Evolutionary conservation across 2,888 invertebrate species (phyloP).

Genomic region (Eudasyphora cyanicolor): DNA sequence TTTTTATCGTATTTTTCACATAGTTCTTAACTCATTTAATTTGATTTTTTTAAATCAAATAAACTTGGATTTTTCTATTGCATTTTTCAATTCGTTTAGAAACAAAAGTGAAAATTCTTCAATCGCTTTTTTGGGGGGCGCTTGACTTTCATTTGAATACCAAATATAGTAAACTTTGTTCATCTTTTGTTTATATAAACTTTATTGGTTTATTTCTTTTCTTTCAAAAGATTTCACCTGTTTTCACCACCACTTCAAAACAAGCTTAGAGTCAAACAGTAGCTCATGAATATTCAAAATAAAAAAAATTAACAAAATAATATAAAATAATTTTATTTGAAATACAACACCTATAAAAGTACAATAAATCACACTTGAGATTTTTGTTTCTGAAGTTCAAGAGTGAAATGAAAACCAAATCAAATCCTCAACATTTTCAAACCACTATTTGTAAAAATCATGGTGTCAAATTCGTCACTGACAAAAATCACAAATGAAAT

Average conservation of each 20-base stretch:
- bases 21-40: no score
- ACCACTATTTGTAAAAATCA: neutral
- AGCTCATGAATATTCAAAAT: slow-evolving; percentile 31
- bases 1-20: no score
- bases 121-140: neutral
- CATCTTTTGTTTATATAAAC: neutral
- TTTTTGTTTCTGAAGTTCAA: slow-evolving; percentile 37
- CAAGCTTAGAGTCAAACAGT: slow-evolving; percentile 2
- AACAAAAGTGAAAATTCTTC: no score
- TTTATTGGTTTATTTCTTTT: neutral
- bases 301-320: neutral
- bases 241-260: slow-evolving; percentile 8
- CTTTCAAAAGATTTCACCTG: slow-evolving; percentile 38
- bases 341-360: slow-evolving; percentile 4
- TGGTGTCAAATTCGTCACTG: neutral
- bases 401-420: slow-evolving; percentile 19
- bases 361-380: slow-evolving; percentile 34
- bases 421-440: neutral
- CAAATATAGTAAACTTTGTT: neutral
- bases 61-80: no score
- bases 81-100: no score
- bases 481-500: slow-evolving; percentile 27
- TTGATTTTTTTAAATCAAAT: no score
- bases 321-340: neutral
- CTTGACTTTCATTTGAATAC: neutral